Conservation (phyloP, 2,888 invertebrate species). For the Sycophila texana region DNA sequence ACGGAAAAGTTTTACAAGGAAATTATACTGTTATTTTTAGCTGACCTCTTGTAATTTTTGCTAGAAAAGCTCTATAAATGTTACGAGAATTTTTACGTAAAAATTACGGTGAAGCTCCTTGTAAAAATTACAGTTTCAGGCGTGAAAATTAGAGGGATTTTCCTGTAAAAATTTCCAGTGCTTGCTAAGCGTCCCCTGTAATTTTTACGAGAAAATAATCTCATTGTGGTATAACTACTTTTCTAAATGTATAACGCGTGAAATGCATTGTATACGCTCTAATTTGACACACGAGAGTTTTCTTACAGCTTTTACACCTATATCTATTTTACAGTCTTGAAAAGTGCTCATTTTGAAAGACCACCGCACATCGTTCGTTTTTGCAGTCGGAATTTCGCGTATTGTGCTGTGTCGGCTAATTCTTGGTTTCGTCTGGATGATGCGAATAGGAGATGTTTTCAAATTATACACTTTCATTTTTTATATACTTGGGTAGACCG, state of each 20-base stretch:
- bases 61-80: too few relatives aligned
- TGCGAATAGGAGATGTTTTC: slow-evolving; percentile 3
- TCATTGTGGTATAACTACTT: neutral
- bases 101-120: too few relatives aligned
- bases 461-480: slow-evolving; percentile 16
- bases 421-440: too few relatives aligned
- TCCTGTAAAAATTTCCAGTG: too few relatives aligned
- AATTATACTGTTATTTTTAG: too few relatives aligned
- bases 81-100: too few relatives aligned
- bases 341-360: slow-evolving; percentile 43
- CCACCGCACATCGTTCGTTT: neutral
- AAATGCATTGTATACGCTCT: slow-evolving; percentile 38
- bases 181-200: too few relatives aligned
- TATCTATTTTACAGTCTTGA: slow-evolving; percentile 49
- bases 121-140: too few relatives aligned
- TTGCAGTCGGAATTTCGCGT: neutral
- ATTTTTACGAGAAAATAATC: too few relatives aligned
- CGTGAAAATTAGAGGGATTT: too few relatives aligned
- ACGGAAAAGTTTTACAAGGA: too few relatives aligned
- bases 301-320: neutral
- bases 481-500: slow-evolving; percentile 4
- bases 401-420: slow-evolving; percentile 36
- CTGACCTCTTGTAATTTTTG: too few relatives aligned
- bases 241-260: slow-evolving; percentile 7
- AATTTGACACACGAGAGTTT: slow-evolving; percentile 45